phyloP scores from a whole-genome alignment of 1,140 invertebrate species.

The Diuraphis noxia region DNA sequence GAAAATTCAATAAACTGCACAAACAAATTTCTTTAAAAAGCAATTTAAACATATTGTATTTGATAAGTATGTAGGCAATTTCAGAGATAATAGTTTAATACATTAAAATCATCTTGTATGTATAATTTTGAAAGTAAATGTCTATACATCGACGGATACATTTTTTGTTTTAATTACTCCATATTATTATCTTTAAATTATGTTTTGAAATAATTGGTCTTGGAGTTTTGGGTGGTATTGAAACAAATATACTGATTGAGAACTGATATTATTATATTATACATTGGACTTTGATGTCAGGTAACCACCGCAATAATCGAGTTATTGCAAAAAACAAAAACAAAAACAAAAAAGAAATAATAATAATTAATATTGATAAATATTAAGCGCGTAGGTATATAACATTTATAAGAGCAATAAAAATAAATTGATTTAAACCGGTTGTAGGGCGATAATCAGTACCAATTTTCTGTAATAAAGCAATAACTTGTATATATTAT shows the following conservation, averaged over 20 bases:
- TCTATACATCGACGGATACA: neutral
- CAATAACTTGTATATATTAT: neutral
- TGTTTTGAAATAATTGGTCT: neutral
- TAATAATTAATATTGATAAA: neutral
- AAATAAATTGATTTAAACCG: conserved; percentile 38
- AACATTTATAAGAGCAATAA: neutral
- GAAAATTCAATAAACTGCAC: neutral
- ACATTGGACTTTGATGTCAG: neutral
- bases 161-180: neutral
- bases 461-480: conserved; percentile 24
- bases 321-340: conserved; percentile 2
- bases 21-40: neutral
- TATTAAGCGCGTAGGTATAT: neutral
- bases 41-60: neutral
- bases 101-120: neutral
- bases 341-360: neutral
- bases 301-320: neutral
- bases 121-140: too few relatives aligned
- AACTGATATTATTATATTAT: conserved; percentile 2
- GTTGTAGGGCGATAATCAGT: neutral
- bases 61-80: neutral
- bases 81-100: neutral
- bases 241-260: neutral
- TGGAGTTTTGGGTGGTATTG: neutral
- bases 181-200: neutral